Conservation (phyloP, 1,140 invertebrate genomes). For the Pachypsylla venusta region DNA sequence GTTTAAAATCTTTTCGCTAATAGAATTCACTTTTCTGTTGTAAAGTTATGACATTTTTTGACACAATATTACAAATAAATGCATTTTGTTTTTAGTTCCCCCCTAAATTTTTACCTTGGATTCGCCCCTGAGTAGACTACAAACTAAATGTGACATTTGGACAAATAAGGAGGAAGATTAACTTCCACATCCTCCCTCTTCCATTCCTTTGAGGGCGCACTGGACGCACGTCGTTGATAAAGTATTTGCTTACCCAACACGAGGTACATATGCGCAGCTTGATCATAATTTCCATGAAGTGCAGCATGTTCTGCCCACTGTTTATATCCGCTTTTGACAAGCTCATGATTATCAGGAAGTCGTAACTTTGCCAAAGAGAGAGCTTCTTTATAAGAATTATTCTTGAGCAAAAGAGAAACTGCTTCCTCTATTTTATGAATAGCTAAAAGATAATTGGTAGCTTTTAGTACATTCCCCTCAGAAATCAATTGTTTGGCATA, state of each 20-base stretch:
- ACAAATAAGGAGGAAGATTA: too few species aligned
- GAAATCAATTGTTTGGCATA: neutral
- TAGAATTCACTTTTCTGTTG: too few species aligned
- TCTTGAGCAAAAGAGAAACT: neutral
- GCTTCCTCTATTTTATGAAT: conserved; percentile 1
- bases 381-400: neutral
- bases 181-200: too few species aligned
- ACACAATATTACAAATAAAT: too few species aligned
- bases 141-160: too few species aligned
- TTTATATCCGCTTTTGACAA: neutral
- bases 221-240: too few species aligned
- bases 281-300: neutral
- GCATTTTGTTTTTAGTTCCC: too few species aligned
- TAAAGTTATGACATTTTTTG: too few species aligned
- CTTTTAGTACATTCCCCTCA: neutral
- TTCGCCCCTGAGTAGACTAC: too few species aligned
- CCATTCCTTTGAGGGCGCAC: too few species aligned
- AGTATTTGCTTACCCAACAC: neutral
- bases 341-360: neutral
- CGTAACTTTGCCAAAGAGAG: conserved; percentile 1
- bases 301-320: neutral
- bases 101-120: too few species aligned
- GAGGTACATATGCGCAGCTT: neutral
- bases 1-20: too few species aligned
- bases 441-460: neutral